These are phyloP conservation scores for Eulacestoma nigropectus DNA, from an alignment of 2,113 vertebrate genomes.

Conservation along the genomic window DNA sequence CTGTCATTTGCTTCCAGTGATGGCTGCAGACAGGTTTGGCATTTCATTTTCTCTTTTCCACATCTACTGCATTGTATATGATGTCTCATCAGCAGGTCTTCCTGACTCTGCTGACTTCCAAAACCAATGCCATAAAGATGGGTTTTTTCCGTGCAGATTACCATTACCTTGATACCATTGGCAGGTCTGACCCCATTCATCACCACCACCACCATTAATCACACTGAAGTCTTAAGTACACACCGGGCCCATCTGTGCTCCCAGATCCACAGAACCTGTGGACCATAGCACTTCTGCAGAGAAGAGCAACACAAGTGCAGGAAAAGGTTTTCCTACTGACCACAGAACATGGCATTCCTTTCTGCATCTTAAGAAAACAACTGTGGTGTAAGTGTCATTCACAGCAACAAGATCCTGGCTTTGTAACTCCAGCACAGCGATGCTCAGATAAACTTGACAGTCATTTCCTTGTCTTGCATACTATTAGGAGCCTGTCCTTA, in stretches of 20 bases:
- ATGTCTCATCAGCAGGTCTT: background rate
- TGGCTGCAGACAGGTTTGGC: background rate
- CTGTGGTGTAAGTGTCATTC: background rate
- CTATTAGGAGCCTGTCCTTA: background rate
- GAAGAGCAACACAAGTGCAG: background rate
- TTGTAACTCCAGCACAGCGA: background rate
- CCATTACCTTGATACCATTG: background rate
- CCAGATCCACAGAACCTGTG: background rate
- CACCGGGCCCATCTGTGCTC: background rate
- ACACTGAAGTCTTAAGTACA: background rate
- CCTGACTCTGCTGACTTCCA: background rate
- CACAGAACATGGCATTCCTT: background rate
- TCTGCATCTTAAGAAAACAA: background rate
- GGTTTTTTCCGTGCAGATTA: background rate
- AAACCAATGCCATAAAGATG: background rate
- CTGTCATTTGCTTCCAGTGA: background rate
- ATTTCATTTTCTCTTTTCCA: background rate
- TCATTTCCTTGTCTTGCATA: background rate
- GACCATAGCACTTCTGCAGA: background rate
- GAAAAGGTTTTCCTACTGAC: background rate
- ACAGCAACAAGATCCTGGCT: background rate
- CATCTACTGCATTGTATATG: background rate
- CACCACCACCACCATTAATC: background rate
- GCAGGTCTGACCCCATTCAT: background rate
- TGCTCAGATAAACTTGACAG: background rate